These are phyloP conservation scores for Parnassius apollo DNA, from an alignment of 2,888 invertebrate species.

Conservation along the genomic window DNA sequence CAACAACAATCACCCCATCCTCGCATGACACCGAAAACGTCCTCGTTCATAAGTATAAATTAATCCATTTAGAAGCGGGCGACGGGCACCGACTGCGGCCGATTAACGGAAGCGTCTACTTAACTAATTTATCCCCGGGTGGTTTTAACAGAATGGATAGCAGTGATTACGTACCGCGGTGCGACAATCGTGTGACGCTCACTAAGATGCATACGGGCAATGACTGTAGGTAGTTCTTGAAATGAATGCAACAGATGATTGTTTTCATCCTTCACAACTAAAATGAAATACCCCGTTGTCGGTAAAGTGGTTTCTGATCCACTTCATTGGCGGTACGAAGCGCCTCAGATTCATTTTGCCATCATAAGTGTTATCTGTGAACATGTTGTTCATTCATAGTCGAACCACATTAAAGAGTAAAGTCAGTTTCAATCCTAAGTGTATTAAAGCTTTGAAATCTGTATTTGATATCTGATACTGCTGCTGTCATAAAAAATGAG, in stretches of 20 bases:
- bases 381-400: too few species aligned
- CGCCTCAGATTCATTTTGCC: too few species aligned
- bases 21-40: slow-evolving; percentile 80
- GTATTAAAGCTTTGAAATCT: too few species aligned
- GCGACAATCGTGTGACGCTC: slow-evolving; percentile 64
- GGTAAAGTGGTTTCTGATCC: too few species aligned
- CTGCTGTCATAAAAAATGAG: too few species aligned
- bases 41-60: slow-evolving; percentile 81
- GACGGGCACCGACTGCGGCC: slow-evolving; percentile 71
- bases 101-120: slow-evolving; percentile 82
- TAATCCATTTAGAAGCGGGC: slow-evolving; percentile 79
- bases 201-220: slow-evolving; percentile 11
- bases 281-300: too few species aligned
- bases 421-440: too few species aligned
- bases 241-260: background rate
- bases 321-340: too few species aligned
- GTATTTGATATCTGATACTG: too few species aligned
- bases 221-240: background rate
- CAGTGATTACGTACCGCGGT: slow-evolving; percentile 75
- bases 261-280: too few species aligned
- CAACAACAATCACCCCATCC: slow-evolving; percentile 79
- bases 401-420: too few species aligned
- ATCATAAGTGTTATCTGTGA: too few species aligned
- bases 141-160: slow-evolving; percentile 82
- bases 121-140: slow-evolving; percentile 82